Evolutionary conservation across 2,888 invertebrate species (phyloP), one percentile per base, ranked within the genome.

Genomic region (Papilio protenor): DNA sequence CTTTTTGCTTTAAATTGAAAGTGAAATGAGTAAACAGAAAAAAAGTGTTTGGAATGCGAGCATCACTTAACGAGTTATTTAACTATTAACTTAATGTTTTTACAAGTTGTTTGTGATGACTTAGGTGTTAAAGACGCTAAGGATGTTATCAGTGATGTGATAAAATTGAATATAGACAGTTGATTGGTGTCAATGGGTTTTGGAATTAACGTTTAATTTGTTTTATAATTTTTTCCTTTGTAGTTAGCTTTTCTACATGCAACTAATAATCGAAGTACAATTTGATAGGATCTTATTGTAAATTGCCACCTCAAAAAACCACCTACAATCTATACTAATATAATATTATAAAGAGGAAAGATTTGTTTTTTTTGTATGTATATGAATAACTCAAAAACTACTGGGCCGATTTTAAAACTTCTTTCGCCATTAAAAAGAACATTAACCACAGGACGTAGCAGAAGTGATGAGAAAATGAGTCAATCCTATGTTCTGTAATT

Each of bases 201-300:
- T 21, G 47, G 52, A 66, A 47, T 23, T 47, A 47, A 47, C 27
- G 47, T 45, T 12, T 40, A 57, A 76, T 76, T 57, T 70, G 70
- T 70, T 57, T 40, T 81, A 82, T 82, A 84, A 82, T 83, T 82
- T 84, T 83, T 82, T 18, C 64, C 18, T 33, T 11, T 33, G 27
- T 27, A 27, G 61, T 61, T 14, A 49, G 49, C 2, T 12, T 49
- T 12, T 27, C 5, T 8, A 40, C 40, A 40, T 40, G 8, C 40
- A 40, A 40, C 40, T 40, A 40, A 40, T 5, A 33, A 4, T 33
- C 0, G 33, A 4, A 33, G 5, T 33, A 2, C 33, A 27, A 27
- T 27, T 33, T 33, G 33, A 33, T 27, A 33, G 3, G 3, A 40
- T 40, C 8, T 40, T 40, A 40, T 40, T 40, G 40, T 40, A 40